phyloP scores from a whole-genome alignment of 1,140 invertebrate species.

The Panagrolaimus sp. region DNA sequence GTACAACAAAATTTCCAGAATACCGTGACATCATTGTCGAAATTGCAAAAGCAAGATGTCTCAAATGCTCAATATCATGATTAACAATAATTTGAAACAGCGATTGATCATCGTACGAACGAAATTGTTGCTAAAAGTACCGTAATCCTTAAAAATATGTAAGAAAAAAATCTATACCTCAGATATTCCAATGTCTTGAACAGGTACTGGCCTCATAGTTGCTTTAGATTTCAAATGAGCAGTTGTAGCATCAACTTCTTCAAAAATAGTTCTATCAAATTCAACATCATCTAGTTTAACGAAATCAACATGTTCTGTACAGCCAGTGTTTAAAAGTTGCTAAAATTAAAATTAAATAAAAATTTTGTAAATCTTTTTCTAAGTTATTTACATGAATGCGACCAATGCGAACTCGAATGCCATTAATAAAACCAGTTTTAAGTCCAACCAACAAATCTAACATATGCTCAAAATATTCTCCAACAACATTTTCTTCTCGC shows the following conservation, averaged over 20 bases:
- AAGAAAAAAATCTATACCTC: slow-evolving; percentile 15
- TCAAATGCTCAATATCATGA: slow-evolving; percentile 42
- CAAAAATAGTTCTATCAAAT: slow-evolving; percentile 45
- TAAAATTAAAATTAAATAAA: slow-evolving; percentile 27
- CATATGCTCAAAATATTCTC: slow-evolving; percentile 94
- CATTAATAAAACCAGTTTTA: slow-evolving; percentile 90
- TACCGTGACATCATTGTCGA: slow-evolving; percentile 44
- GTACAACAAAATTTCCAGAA: slow-evolving; percentile 37
- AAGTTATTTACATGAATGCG: slow-evolving; percentile 75
- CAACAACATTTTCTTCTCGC: slow-evolving; percentile 80
- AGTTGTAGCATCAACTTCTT: slow-evolving; percentile 42
- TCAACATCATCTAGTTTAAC: slow-evolving; percentile 47
- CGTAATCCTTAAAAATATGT: too few species aligned
- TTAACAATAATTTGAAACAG: slow-evolving; percentile 47
- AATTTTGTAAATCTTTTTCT: too few species aligned
- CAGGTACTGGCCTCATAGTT: slow-evolving; percentile 31
- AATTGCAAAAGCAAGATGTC: slow-evolving; percentile 50
- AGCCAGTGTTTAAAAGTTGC: slow-evolving; percentile 57
- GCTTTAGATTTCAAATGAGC: slow-evolving; percentile 42
- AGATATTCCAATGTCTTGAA: slow-evolving; percentile 26
- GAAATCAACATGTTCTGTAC: slow-evolving; percentile 55
- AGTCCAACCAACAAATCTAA: slow-evolving; percentile 89
- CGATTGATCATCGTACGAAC: slow-evolving; percentile 40
- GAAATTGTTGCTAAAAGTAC: slow-evolving; percentile 16
- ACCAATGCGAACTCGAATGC: slow-evolving; percentile 86